Evolutionary conservation across 1,140 invertebrate genomes (phyloP), one percentile per base, ranked within the genome.

Genomic region (Oreohelix idahoensis): DNA sequence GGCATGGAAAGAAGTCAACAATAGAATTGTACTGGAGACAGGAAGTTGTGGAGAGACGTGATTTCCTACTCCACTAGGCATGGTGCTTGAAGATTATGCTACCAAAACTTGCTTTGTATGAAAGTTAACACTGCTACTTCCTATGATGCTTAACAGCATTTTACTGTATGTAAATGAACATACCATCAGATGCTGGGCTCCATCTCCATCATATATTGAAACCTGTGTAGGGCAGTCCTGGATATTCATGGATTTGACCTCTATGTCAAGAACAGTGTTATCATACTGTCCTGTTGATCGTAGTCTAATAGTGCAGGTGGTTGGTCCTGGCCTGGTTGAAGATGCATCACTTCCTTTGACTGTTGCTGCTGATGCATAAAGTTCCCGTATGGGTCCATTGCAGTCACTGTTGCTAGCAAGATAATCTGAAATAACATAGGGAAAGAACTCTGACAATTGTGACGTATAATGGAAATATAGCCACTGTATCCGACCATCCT

Each of bases 351-450:
- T 70, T 29, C 85, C 85, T 4, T 51, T 53, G 29, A 86, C 69
- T 23, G 63, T 70, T 4, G 83, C 80, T n/a, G n/a, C 23, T 35
- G 53, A 51, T 10, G 39, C 70, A 51, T 70, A 84, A 0, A 87
- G 20, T 45, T 88, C 82, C 39, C 84, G 73, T 23, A 79, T 73
- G 13, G 81, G 81, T 1, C 83, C 81, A 80, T 84, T 85, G 71
- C 87, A 88, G 58, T 86, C 83, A n/a, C 81, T 70, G 51, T 79
- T 81, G 23, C 81, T 85, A 73, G 87, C 86, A 81, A 88, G 38
- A 45, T 80, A 86, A 69, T 83, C 87, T 88, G 75, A 58, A 84
- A 85, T n/a, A 69, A 36, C 35, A 74, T n/a, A n/a, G n/a, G n/a
- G n/a, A n/a, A n/a, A n/a, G n/a, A n/a, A n/a, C n/a, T n/a, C n/a